phyloP scores from a whole-genome alignment of 92 coral and sea anemone genomes.

The Epizoanthus fatuus region DNA sequence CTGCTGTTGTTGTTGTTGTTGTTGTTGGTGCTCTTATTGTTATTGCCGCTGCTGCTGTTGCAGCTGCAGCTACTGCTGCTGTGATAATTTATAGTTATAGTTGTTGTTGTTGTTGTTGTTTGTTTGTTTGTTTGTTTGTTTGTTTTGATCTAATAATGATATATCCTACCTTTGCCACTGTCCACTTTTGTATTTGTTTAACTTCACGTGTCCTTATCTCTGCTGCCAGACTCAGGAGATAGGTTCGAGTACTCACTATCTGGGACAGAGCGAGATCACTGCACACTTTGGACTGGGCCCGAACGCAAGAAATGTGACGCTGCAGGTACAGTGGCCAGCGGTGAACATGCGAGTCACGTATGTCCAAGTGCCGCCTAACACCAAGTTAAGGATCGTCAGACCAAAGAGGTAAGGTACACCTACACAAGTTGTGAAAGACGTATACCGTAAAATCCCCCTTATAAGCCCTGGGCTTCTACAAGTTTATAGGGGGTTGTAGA shows the following conservation, averaged over 20 bases:
- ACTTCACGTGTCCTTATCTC: neutral
- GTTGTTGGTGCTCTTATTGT: neutral
- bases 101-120: no score
- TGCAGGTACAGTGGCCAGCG: slow-evolving; percentile 90
- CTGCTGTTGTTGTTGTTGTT: no score
- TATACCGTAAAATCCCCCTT: no score
- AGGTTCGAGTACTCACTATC: slow-evolving; percentile 94
- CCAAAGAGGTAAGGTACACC: slow-evolving; percentile 66
- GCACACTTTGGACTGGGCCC: slow-evolving; percentile 96
- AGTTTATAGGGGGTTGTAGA: no score
- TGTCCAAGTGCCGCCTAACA: slow-evolving; percentile 81
- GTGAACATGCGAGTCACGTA: slow-evolving; percentile 51
- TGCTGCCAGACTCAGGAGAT: slow-evolving; percentile 85
- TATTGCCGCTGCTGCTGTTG: neutral
- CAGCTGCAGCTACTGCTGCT: no score
- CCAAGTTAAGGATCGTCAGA: slow-evolving; percentile 67
- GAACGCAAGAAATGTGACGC: slow-evolving; percentile 78
- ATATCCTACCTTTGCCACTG: neutral
- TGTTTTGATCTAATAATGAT: no score
- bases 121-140: no score
- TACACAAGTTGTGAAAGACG: no score
- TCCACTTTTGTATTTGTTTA: neutral
- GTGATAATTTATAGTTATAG: no score
- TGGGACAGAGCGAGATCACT: slow-evolving; percentile 89
- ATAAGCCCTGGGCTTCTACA: no score